Evolutionary conservation across 1,140 invertebrate genomes (phyloP).

Genomic region (Drosophila watanabei): DNA sequence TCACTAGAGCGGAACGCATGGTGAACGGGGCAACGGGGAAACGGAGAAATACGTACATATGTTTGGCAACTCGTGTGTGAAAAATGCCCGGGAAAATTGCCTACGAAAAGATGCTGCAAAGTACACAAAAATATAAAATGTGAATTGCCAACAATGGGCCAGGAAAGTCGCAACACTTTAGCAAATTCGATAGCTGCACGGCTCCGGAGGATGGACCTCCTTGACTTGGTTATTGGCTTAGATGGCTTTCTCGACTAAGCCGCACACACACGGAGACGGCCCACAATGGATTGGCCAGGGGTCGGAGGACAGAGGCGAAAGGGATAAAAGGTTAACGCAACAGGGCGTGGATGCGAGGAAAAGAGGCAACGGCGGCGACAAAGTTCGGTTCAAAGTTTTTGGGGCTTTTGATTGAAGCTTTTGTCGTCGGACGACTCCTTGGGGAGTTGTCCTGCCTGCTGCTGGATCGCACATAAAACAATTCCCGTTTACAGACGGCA

Average conservation of each 20-base stretch:
- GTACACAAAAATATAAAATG: slow-evolving; percentile 54
- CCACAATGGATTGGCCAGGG: slow-evolving; percentile 35
- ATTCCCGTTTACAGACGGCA: slow-evolving; percentile 59
- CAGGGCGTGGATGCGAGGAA: slow-evolving; percentile 39
- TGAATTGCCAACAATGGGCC: slow-evolving; percentile 39
- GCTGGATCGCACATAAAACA: slow-evolving; percentile 58
- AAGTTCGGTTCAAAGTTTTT: slow-evolving; percentile 60
- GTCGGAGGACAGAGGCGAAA: slow-evolving; percentile 16
- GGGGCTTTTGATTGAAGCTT: slow-evolving; percentile 71
- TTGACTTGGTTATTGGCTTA: slow-evolving; percentile 72
- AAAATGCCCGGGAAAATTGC: slow-evolving; percentile 54
- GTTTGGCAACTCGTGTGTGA: slow-evolving; percentile 69
- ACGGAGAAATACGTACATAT: slow-evolving; percentile 51
- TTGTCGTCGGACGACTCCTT: slow-evolving; percentile 47
- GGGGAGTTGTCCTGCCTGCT: slow-evolving; percentile 10
- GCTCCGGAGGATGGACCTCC: slow-evolving; percentile 28
- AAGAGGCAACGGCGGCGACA: slow-evolving; percentile 20
- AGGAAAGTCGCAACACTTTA: slow-evolving; percentile 56
- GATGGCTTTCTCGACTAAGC: slow-evolving; percentile 57
- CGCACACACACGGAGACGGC: slow-evolving; percentile 40
- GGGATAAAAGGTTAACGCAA: slow-evolving; percentile 73
- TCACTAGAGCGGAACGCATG: slow-evolving; percentile 46
- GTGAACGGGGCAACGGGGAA: slow-evolving; percentile 4
- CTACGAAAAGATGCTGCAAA: slow-evolving; percentile 33
- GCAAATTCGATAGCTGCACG: slow-evolving; percentile 33